Evolutionary conservation across 2,888 invertebrate species (phyloP).

Genomic region (Meloe dianella): DNA sequence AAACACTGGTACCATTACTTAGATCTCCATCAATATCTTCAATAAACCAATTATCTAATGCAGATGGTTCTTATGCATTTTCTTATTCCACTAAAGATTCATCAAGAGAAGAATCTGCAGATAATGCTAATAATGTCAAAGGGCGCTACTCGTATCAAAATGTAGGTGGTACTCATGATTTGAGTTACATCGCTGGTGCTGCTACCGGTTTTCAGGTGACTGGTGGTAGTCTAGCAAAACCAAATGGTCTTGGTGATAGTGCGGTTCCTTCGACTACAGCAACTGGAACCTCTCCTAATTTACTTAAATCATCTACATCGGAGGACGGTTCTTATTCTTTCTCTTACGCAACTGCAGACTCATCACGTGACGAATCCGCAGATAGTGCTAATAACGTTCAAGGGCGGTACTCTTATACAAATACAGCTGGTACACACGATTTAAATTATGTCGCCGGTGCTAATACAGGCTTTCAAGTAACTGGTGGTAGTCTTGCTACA

Average conservation of each 20-base stretch:
- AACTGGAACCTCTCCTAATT: not conserved
- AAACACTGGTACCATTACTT: not conserved
- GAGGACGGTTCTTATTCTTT: conserved; percentile 49
- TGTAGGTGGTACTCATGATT: conserved; percentile 39
- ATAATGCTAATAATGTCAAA: conserved; percentile 44
- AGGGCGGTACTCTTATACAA: conserved; percentile 44
- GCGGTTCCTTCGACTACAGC: not conserved
- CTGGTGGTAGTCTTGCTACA: conserved; percentile 53
- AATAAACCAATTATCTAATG: not conserved
- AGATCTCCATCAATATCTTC: not conserved
- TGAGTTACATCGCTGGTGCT: conserved; percentile 42
- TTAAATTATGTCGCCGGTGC: conserved; percentile 42
- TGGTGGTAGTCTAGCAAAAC: conserved; percentile 52
- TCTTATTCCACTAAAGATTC: conserved; percentile 35
- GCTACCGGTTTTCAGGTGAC: conserved; percentile 48
- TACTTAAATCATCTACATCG: not conserved
- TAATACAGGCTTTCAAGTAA: conserved; percentile 46
- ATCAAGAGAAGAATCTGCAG: conserved; percentile 41
- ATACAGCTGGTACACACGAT: conserved; percentile 39
- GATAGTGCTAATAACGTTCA: conserved; percentile 45
- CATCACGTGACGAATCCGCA: conserved; percentile 41
- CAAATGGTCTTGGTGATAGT: conserved; percentile 35
- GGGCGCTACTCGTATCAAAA: conserved; percentile 44
- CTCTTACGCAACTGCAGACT: conserved; percentile 38
- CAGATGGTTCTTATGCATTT: conserved; percentile 18